Evolutionary conservation across 2,797 vertebrate genomes (phyloP), one percentile per base, ranked within the genome.

Genomic region (Spondyliosoma cantharus): DNA sequence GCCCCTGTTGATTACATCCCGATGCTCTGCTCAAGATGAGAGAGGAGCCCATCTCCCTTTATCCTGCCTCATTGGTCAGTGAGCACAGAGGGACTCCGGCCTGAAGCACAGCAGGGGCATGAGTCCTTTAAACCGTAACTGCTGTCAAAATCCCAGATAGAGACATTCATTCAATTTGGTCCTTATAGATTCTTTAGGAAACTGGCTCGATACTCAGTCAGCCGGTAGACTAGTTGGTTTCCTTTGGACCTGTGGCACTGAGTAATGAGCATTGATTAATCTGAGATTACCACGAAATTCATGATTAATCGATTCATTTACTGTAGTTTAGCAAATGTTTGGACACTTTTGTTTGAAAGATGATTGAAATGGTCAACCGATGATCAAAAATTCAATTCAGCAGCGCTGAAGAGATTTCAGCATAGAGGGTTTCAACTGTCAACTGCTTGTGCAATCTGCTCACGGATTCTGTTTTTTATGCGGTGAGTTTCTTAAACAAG

Each of bases 1-100:
- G 76, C 46, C 32, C 67, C 57, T 61, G 62, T 76, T 89, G 82
- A 92, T 91, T 89, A 70, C 76, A 80, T 85, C 82, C 78, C 78
- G 42, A 60, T 43, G 62, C 64, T 71, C 24, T 24, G 72, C 54
- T 79, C 25, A 65, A 71, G 46, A 85, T 76, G 77, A 81, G 76
- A 76, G 50, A 84, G 72, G 53, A 86, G 78, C 64, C 71, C 74
- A 69, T 90, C 59, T 82, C n/a, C 46, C 53, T 78, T 77, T 56
- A 56, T 60, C 57, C 61, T 82, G 64, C 82, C 76, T 89, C 79
- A 80, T 74, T 82, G 83, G 74, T 42, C 77, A 75, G 72, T 27
- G 71, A 86, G 78, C 76, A 80, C 59, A 72, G 67, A 66, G 60
- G 84, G 67, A 71, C 65, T 59, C 6, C 57, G 50, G 67, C 62